These are phyloP conservation scores for Rhabdornis inornatus DNA, from an alignment of 2,113 vertebrate genomes.

Conservation along the genomic window DNA sequence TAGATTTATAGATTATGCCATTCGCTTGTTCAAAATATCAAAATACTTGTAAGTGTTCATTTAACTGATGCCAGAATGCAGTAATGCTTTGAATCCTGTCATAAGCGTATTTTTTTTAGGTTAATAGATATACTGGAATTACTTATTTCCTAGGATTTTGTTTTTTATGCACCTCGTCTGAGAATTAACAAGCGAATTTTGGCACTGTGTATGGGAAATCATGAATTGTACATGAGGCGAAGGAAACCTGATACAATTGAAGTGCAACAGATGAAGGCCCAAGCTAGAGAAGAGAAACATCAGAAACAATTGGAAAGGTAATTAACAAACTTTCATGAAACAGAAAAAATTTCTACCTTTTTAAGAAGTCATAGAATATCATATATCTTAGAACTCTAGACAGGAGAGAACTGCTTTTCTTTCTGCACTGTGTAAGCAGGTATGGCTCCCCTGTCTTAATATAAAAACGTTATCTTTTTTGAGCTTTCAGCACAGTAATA, in stretches of 20 bases:
- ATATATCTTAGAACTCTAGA: background rate
- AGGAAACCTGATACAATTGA: slow-evolving; percentile 98
- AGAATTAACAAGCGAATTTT: slow-evolving; percentile 97
- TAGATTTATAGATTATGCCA: background rate
- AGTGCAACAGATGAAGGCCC: slow-evolving; percentile 98
- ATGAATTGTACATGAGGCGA: slow-evolving; percentile 96
- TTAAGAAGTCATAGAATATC: background rate
- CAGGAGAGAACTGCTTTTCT: background rate
- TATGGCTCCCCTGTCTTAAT: background rate
- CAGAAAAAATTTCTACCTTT: background rate
- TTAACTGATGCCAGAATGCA: background rate
- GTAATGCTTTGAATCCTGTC: background rate
- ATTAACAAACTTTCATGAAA: slow-evolving; percentile 7
- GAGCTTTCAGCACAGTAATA: background rate
- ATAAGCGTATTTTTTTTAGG: background rate
- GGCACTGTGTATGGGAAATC: slow-evolving; percentile 98
- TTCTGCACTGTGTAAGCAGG: background rate
- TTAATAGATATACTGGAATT: background rate
- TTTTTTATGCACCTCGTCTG: slow-evolving; percentile 94
- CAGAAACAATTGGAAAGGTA: slow-evolving; percentile 98
- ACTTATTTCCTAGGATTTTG: slow-evolving; percentile 86
- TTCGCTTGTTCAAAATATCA: background rate
- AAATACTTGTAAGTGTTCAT: background rate
- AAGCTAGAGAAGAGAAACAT: slow-evolving; percentile 96
- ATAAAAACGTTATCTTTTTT: background rate